Conservation (phyloP, 2,888 invertebrate species). For the Eudemis profundana region DNA sequence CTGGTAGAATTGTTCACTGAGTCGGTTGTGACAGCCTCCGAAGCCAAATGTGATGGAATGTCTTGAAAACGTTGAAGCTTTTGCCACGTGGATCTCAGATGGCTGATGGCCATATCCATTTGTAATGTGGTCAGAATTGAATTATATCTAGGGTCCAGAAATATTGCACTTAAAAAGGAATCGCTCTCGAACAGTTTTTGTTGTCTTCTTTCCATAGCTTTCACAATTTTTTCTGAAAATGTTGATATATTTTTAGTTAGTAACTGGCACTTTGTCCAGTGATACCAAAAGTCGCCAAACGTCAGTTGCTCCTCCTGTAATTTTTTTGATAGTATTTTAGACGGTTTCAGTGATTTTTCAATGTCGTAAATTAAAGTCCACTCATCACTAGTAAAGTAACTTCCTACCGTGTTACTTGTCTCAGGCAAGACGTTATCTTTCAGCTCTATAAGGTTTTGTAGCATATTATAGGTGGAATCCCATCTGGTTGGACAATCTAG, state of each 20-base stretch:
- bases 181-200: slow-evolving; percentile 11
- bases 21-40: slow-evolving; percentile 2
- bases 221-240: slow-evolving; percentile 13
- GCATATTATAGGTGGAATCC: slow-evolving; percentile 10
- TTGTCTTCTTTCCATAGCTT: slow-evolving; percentile 6
- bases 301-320: slow-evolving; percentile 9
- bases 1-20: slow-evolving; percentile 3
- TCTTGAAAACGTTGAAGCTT: slow-evolving; percentile 7
- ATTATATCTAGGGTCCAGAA: neutral
- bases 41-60: slow-evolving; percentile 4
- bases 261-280: slow-evolving; percentile 10
- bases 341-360: slow-evolving; percentile 9
- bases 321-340: slow-evolving; percentile 10
- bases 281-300: slow-evolving; percentile 14
- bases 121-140: slow-evolving; percentile 3
- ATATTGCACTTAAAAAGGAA: slow-evolving; percentile 15
- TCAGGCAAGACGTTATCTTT: slow-evolving; percentile 10
- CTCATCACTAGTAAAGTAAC: slow-evolving; percentile 8
- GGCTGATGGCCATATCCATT: slow-evolving; percentile 3
- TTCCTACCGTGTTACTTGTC: neutral
- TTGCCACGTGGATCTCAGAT: slow-evolving; percentile 9
- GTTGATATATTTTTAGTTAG: slow-evolving; percentile 13
- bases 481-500: slow-evolving; percentile 10
- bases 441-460: slow-evolving; percentile 3
- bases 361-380: slow-evolving; percentile 1